Evolutionary conservation across 1,140 invertebrate genomes (phyloP), one percentile per base, ranked within the genome.

Genomic region (Pygmarrhopalites habei): DNA sequence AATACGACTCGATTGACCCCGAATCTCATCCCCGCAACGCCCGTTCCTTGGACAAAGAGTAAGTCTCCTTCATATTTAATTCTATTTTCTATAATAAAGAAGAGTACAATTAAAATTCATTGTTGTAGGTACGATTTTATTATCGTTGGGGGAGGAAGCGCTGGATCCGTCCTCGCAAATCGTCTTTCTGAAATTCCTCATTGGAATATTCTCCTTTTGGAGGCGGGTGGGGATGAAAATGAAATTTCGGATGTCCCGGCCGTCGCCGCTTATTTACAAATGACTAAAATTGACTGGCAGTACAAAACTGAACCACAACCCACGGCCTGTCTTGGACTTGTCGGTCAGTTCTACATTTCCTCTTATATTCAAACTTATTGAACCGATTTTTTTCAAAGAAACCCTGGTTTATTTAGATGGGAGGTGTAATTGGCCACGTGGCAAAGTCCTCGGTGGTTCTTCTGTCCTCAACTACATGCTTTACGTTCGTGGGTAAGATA

Each of bases 391-490:
- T n/a, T n/a, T n/a, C n/a, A n/a, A n/a, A n/a, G n/a, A n/a, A n/a
- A n/a, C n/a, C n/a, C n/a, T n/a, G n/a, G 12, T 41, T 41, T 41
- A 41, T 39, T 2, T 29, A 70, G 68, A 65, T 58, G 62, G 64
- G 41, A 80, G 30, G n/a, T n/a, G n/a, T n/a, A n/a, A n/a, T n/a
- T n/a, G n/a, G n/a, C n/a, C n/a, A n/a, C n/a, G n/a, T n/a, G 90
- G 89, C 17, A 86, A 86, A 74, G 86, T 87, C 0, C 76, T 87
- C 10, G 90, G 89, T 1, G 90, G 90, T 1, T 87, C 83, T 1
- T 87, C 84, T 2, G 90, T 95, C 0, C 79, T 98, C 0, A 99
- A 99, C 75, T 97, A 96, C 72, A 98, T 99, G 95, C 80, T 97
- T 0, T 99, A 98, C 72, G 79, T 98, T 0, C 80, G 95, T 28